These are phyloP conservation scores for Metopolophium dirhodum DNA, from an alignment of 1,140 invertebrate species.

Conservation along the genomic window DNA sequence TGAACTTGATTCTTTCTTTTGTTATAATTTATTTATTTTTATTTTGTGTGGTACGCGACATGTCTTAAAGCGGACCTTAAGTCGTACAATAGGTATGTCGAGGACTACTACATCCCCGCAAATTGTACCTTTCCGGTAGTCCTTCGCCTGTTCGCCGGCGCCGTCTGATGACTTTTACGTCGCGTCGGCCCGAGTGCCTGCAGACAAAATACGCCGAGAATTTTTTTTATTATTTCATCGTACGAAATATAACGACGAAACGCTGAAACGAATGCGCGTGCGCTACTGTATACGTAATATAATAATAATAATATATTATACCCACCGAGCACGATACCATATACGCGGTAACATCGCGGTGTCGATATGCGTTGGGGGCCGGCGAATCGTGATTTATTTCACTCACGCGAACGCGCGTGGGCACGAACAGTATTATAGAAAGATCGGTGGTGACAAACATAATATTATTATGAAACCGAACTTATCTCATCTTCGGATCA, in stretches of 20 bases:
- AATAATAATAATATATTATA: background rate
- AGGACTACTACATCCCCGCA: background rate
- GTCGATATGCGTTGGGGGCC: background rate
- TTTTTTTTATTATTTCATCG: background rate
- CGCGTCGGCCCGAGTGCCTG: background rate
- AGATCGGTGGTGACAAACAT: background rate
- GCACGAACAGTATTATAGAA: background rate
- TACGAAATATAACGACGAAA: background rate
- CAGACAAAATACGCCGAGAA: background rate
- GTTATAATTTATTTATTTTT: background rate
- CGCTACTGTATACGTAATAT: background rate
- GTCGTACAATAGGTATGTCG: background rate
- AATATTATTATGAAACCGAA: background rate
- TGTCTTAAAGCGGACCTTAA: background rate
- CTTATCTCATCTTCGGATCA: background rate
- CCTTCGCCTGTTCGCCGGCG: background rate
- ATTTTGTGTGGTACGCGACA: background rate
- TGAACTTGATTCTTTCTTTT: background rate
- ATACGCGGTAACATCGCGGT: background rate
- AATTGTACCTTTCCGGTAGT: background rate
- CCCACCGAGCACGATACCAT: background rate
- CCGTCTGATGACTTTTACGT: background rate
- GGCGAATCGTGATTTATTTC: background rate
- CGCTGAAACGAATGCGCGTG: background rate
- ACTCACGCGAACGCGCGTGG: background rate